Evolutionary conservation across 2,888 invertebrate genomes (phyloP).

Genomic region (Apomyelois bistriatella): DNA sequence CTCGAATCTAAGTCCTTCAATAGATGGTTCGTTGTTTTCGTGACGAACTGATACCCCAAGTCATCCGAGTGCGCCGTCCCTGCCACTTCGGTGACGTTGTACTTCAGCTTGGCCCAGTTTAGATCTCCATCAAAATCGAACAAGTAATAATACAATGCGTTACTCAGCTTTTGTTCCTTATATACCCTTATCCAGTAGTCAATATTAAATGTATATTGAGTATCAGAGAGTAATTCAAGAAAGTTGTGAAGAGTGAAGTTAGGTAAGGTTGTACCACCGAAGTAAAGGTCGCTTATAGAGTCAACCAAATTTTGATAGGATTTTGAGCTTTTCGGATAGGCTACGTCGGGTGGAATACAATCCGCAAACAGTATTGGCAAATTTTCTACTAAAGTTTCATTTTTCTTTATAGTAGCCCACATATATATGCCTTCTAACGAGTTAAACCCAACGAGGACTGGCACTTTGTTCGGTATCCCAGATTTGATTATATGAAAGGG

Average conservation of each 20-base stretch:
- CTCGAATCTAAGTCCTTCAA: slow-evolving; percentile 20
- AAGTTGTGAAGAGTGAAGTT: slow-evolving; percentile 22
- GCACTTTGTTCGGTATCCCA: slow-evolving; percentile 46
- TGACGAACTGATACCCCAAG: slow-evolving; percentile 30
- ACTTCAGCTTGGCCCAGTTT: slow-evolving; percentile 22
- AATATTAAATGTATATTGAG: slow-evolving; percentile 21
- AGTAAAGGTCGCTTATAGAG: slow-evolving; percentile 32
- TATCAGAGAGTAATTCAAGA: slow-evolving; percentile 24
- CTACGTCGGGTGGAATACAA: slow-evolving; percentile 35
- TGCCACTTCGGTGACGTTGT: slow-evolving; percentile 18
- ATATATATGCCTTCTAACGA: slow-evolving; percentile 45
- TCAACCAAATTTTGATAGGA: slow-evolving; percentile 25
- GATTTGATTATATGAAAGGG: slow-evolving; percentile 40
- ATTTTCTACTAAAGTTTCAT: slow-evolving; percentile 19
- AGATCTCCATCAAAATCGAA: slow-evolving; percentile 26
- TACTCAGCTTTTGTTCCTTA: slow-evolving; percentile 17
- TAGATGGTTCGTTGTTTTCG: slow-evolving; percentile 18
- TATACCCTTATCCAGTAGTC: slow-evolving; percentile 25
- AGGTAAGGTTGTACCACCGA: slow-evolving; percentile 22
- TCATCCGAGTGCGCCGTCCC: slow-evolving; percentile 27
- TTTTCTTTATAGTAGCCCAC: slow-evolving; percentile 19
- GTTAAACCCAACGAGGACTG: slow-evolving; percentile 52
- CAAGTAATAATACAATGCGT: slow-evolving; percentile 23
- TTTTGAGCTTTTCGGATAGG: slow-evolving; percentile 28
- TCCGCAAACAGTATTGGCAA: slow-evolving; percentile 30